Base-by-base conservation (phyloP, 2,113 vertebrate genomes). In the Pedionomus torquatus region DNA sequence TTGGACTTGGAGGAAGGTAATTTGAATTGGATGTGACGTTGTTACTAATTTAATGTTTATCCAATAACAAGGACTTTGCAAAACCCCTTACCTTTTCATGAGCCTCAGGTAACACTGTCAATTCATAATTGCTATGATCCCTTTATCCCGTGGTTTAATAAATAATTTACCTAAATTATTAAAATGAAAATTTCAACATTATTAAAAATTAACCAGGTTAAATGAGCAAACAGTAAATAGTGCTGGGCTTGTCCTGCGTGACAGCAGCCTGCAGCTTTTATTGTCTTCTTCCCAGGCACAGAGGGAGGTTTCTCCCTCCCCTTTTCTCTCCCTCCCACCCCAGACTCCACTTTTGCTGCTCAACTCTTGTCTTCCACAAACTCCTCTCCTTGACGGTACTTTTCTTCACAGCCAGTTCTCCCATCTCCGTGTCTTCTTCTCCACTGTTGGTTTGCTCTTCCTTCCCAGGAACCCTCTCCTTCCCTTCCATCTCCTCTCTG, bases 131-230 rank as follows among this genome's bases (percentile, higher is more conserved):
- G 97, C 95, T 96, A 96, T 95, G 96, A 96, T 97, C 96, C 96
- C 94, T 98, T 98, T 98, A 97, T 97, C 97, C 97, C 61, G 91
- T 20, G 71, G 95, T 97, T 98, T 97, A 97, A 98, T 98, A 98
- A 98, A 98, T 98, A 98, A 98, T 98, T 98, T 98, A 98, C 97
- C 90, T 98, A 97, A 98, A 98, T 98, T 98, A 98, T 98, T 98
- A 98, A 98, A 98, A 98, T 96, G 97, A 98, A 98, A 98, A 98
- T 98, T 97, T 98, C 98, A 98, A 98, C 98, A 98, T 97, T 97
- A 98, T 98, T 98, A 98, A 98, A 98, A 98, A 98, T 98, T 98
- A 98, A 98, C 97, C 96, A 98, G 93, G 97, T 97, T 98, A 98
- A 98, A 98, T 98, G 98, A 98, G 97, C 96, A 97, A 94, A 95